A percentile compares a stretch with the other conserved stretches of the same genome.
phyloP scores from a whole-genome alignment of 2,888 invertebrate genomes.

The Tenthredo livida region DNA sequence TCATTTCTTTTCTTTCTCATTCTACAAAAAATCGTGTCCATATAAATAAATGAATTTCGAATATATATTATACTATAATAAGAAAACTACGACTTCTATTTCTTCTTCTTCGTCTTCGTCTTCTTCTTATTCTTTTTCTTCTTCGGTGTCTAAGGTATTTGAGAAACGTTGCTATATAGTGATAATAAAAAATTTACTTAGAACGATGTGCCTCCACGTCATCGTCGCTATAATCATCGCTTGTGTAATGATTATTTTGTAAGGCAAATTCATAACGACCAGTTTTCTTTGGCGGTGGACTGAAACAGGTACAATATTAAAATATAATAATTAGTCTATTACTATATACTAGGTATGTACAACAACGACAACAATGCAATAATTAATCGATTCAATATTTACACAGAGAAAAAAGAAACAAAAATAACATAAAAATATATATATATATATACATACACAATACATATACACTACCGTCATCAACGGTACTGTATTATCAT shows the following conservation, averaged over 20 bases:
- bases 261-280: constrained; percentile 76
- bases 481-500: too few relatives aligned
- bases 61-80: not conserved
- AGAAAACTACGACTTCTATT: not conserved
- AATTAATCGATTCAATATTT: too few relatives aligned
- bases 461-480: too few relatives aligned
- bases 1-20: too few relatives aligned
- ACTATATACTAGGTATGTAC: too few relatives aligned
- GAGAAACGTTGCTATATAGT: not conserved
- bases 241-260: constrained; percentile 70
- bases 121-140: not conserved
- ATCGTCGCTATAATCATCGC: constrained; percentile 76
- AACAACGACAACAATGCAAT: too few relatives aligned
- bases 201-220: constrained; percentile 70
- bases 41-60: not conserved
- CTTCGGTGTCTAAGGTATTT: not conserved
- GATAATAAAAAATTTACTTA: constrained; percentile 62
- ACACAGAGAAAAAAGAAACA: too few relatives aligned
- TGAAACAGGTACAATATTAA: constrained; percentile 63
- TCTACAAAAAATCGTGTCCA: too few relatives aligned
- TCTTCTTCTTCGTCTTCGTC: not conserved
- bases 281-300: constrained; percentile 79
- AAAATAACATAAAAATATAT: too few relatives aligned
- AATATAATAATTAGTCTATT: too few relatives aligned
- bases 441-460: too few relatives aligned